A percentile compares a stretch with the other conserved stretches of the same genome.
phyloP scores from a whole-genome alignment of 2,113 vertebrate genomes.

The Ibidorhyncha struthersii region DNA sequence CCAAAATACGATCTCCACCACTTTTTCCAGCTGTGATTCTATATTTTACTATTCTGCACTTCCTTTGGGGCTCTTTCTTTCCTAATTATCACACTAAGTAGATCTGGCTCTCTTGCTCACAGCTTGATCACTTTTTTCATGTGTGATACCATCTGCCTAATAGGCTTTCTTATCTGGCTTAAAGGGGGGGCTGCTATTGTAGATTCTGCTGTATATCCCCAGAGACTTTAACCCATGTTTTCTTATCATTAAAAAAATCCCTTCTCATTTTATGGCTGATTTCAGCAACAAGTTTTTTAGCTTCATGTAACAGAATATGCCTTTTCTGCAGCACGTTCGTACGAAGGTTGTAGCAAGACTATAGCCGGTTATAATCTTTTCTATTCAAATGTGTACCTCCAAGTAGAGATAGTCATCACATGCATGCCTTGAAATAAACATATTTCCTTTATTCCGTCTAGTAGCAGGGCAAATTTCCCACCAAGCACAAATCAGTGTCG shows the following conservation, averaged over 20 bases:
- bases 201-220: slow-evolving; percentile 40
- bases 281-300: slow-evolving; percentile 65
- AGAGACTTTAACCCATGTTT: slow-evolving; percentile 50
- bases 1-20: not conserved
- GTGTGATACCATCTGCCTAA: slow-evolving; percentile 70
- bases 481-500: not conserved
- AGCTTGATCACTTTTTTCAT: slow-evolving; percentile 62
- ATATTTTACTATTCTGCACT: slow-evolving; percentile 21
- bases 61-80: slow-evolving; percentile 46
- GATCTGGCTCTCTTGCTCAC: slow-evolving; percentile 55
- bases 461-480: not conserved
- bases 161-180: slow-evolving; percentile 59
- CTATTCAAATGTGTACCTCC: not conserved
- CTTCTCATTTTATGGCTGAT: slow-evolving; percentile 54
- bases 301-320: not conserved
- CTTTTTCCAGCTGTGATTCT: slow-evolving; percentile 38
- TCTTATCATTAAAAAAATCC: slow-evolving; percentile 45
- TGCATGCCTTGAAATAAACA: not conserved
- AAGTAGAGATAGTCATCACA: not conserved
- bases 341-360: not conserved
- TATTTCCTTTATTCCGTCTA: not conserved
- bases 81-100: slow-evolving; percentile 67
- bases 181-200: not conserved
- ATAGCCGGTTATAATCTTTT: not conserved
- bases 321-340: not conserved